Evolutionary conservation across 1,140 invertebrate genomes (phyloP), one percentile per base, ranked within the genome.

Genomic region (Bombus confusus): DNA sequence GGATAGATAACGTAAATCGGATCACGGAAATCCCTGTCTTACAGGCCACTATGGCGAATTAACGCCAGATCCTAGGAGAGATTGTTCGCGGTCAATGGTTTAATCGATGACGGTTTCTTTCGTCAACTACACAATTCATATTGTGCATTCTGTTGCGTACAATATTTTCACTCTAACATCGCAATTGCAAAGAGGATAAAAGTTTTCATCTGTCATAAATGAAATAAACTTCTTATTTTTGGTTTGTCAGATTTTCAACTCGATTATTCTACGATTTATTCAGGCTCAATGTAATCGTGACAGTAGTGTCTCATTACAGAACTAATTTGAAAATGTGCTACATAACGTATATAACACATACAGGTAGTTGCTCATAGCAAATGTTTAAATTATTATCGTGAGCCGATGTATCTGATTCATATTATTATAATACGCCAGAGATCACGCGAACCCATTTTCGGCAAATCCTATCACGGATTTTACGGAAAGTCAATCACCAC

Each of bases 1-100:
- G 80, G 64, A 89, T 52, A 77, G 87, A 90, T 87, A 90, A 78
- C 52, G 74, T 77, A 86, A 89, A 90, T 90, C 88, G 85, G 85
- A 90, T 90, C 88, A 89, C 37, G 80, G 80, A 83, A 86, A 90
- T 89, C 80, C 84, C 79, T 57, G 71, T 66, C 84, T 86, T 87
- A 77, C 43, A 59, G 66, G 13, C 68, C 37, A 62, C 64, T 37
- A 68, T 91, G 71, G 79, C 57, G 59, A 90, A 74, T 88, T 88
- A 82, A 90, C 69, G 72, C 9, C 10, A 62, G 41, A 78, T 88
- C 62, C 64, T 37, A 39, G 9, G 34, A 52, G 80, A 88, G 86
- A 90, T 90, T 90, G 82, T 90, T 64, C 82, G 43, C 39, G 28
- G 66, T 79, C 86, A 52, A 52, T 52, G 47, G 47, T 52, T 52